Evolutionary conservation across 2,888 invertebrate species (phyloP), one percentile per base, ranked within the genome.

Genomic region (Tenthredo distinguenda): DNA sequence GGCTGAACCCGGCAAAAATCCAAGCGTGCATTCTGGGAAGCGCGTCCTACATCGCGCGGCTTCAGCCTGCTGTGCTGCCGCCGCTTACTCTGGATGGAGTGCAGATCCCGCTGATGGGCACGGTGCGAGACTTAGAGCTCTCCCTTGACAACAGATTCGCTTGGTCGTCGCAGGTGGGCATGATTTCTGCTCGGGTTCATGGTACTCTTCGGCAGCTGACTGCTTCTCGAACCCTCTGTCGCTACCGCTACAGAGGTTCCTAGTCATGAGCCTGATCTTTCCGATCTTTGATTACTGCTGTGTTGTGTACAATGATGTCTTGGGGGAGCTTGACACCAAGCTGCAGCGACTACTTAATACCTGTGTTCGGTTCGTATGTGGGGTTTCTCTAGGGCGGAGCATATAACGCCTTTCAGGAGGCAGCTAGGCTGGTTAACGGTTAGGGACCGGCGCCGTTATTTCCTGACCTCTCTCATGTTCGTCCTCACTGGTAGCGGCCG

Each of bases 341-440:
- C 18, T 76, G 5, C 50, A 76, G 31, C 76, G 76, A 0, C 18
- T 76, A 6, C 76, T 76, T 0, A 76, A 47, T 2, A 31, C 26
- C 31, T 76, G 76, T 26, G 50, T 50, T 0, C 76, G 76, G 0
- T 76, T 76, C 18, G 76, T 76, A 0, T 50, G 76, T 26, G 76
- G 47, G 4, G 47, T 50, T 21, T 18, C 76, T 18, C 76, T 5
- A 21, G 50, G 15, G 34, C 15, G 12, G 76, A 76, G 26, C 47
- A 50, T 9, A 76, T 76, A 7, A 50, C 50, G 0, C 76, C 47
- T 0, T 50, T 15, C 7, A 26, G 76, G 1, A 21, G 50, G 31
- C 37, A 76, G 31, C 15, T 76, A 0, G 76, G 76, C 18, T 76
- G 76, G 76, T 31, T 76, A 3, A 31, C 76, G 15, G 76, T 50